Evolutionary conservation across 2,797 vertebrate species (phyloP).

Genomic region (Hydrocynus forskahlii): DNA sequence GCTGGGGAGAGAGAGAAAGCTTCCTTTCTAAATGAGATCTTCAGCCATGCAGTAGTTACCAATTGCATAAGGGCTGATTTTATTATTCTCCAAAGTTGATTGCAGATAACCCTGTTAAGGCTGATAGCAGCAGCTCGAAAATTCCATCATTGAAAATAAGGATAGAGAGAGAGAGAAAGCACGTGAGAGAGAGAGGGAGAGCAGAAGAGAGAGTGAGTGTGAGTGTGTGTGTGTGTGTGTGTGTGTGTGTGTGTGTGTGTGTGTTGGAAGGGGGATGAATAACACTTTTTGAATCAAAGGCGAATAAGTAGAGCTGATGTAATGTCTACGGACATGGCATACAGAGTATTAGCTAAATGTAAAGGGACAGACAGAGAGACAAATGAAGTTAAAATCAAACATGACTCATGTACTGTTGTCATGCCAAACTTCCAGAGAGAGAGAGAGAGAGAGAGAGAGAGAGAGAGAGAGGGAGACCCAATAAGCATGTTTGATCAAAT

Average conservation of each 20-base stretch:
- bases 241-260: constrained; percentile 17
- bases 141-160: constrained; percentile 58
- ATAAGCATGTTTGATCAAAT: constrained; percentile 46
- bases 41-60: constrained; percentile 46
- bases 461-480: constrained; percentile 32
- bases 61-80: constrained; percentile 54
- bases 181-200: constrained; percentile 3
- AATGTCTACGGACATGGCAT: constrained; percentile 48
- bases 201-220: no score
- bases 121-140: constrained; percentile 50
- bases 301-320: constrained; percentile 51
- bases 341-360: constrained; percentile 55
- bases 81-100: constrained; percentile 60
- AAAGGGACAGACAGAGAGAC: constrained; percentile 53
- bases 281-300: constrained; percentile 49
- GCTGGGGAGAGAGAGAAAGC: neutral
- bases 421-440: constrained; percentile 45
- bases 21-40: constrained; percentile 47
- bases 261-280: neutral
- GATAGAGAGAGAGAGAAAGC: constrained; percentile 19
- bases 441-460: constrained; percentile 42
- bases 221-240: neutral
- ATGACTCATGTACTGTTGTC: constrained; percentile 47
- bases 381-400: constrained; percentile 64
- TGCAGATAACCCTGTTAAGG: constrained; percentile 61